These are phyloP conservation scores for Eidolon helvum DNA, from an alignment of 2,113 vertebrate species.

Conservation along the genomic window DNA sequence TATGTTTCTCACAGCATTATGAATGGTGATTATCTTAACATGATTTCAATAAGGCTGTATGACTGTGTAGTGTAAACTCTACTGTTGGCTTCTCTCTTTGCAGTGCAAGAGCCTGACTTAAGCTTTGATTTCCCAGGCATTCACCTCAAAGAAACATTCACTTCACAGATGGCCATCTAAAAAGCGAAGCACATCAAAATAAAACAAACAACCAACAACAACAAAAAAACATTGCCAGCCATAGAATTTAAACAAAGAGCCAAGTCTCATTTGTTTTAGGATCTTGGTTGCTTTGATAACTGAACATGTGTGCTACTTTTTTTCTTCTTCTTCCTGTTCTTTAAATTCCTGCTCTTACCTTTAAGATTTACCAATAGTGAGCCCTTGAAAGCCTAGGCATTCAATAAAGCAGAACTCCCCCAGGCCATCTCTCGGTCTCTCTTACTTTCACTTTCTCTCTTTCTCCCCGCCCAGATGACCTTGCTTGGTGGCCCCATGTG, in stretches of 20 bases:
- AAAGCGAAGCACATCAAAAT: too few species aligned
- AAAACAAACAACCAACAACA: too few species aligned
- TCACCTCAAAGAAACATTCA: neutral
- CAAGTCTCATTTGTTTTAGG: neutral
- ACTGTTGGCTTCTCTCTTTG: neutral
- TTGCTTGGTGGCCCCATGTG: neutral
- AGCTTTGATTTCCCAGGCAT: neutral
- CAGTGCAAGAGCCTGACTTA: neutral
- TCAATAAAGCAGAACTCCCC: neutral
- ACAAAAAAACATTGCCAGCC: too few species aligned
- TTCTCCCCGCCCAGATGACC: neutral
- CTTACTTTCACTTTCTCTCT: neutral
- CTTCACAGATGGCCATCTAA: neutral
- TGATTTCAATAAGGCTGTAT: neutral
- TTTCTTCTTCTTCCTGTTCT: neutral
- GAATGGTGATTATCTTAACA: neutral
- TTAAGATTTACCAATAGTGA: neutral
- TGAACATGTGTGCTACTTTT: neutral
- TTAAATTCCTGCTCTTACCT: neutral
- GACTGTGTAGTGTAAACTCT: neutral
- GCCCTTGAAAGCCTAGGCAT: neutral
- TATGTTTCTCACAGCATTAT: neutral
- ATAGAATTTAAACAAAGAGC: neutral
- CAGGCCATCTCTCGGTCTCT: neutral
- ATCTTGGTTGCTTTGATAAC: neutral